Conservation (phyloP, 2,797 vertebrate genomes). For the Chelmon rostratus region DNA sequence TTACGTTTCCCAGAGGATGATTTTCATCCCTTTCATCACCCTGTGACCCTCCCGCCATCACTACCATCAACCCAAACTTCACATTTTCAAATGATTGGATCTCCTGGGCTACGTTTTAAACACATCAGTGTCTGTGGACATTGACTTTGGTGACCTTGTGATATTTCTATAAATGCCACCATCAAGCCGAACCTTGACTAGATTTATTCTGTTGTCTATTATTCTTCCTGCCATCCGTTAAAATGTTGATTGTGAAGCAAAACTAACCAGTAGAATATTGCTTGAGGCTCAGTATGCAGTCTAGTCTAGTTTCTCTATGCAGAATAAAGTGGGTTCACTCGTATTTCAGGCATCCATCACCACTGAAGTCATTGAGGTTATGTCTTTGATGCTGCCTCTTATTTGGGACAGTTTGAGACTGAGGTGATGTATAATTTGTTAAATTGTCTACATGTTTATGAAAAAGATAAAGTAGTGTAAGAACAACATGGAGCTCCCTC, state of each 20-base stretch:
- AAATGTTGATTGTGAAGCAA: neutral
- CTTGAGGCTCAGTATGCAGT: neutral
- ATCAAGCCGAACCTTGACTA: neutral
- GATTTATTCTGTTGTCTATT: neutral
- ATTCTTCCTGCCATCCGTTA: neutral
- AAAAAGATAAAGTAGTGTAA: too few species aligned
- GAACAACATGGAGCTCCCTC: too few species aligned
- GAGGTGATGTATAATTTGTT: too few species aligned
- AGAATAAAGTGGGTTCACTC: neutral
- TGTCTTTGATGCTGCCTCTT: too few species aligned
- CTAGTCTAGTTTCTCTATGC: too few species aligned
- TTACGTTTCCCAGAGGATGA: too few species aligned
- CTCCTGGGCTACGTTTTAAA: neutral
- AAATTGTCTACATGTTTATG: too few species aligned
- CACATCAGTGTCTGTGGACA: neutral
- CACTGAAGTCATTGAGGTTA: too few species aligned
- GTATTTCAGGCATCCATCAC: neutral
- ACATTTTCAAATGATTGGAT: neutral
- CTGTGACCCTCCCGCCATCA: neutral
- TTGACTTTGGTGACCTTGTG: neutral
- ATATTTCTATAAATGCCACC: neutral
- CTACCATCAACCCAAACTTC: neutral
- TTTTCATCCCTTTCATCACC: too few species aligned
- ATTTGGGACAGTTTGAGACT: too few species aligned
- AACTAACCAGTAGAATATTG: neutral